Evolutionary conservation across 2,797 vertebrate species (phyloP).

Genomic region (Ctenopoma kingsleyae): DNA sequence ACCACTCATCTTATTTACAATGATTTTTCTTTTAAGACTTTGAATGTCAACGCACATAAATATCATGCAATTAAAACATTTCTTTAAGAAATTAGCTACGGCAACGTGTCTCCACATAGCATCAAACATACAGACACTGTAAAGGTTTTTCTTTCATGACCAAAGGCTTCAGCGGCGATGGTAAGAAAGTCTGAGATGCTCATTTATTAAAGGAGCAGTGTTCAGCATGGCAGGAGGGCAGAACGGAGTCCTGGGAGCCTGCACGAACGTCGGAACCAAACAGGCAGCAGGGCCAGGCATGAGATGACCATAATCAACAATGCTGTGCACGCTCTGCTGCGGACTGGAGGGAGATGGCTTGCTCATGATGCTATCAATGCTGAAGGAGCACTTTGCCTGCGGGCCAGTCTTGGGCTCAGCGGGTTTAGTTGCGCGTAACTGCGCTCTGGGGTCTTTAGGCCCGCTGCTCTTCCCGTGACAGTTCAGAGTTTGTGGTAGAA

Average conservation of each 20-base stretch:
- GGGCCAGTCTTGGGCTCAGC: slow-evolving; percentile 48
- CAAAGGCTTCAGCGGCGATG: slow-evolving; percentile 68
- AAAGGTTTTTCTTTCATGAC: not conserved
- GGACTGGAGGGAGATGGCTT: slow-evolving; percentile 58
- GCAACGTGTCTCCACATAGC: slow-evolving; percentile 18
- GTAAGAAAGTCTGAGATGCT: slow-evolving; percentile 69
- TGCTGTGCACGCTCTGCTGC: slow-evolving; percentile 30
- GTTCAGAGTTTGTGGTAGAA: slow-evolving; percentile 68
- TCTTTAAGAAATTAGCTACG: slow-evolving; percentile 73
- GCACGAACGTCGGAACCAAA: slow-evolving; percentile 76
- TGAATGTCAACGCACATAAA: slow-evolving; percentile 71
- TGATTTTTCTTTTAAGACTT: slow-evolving; percentile 22
- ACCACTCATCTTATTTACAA: slow-evolving; percentile 81
- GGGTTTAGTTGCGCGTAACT: slow-evolving; percentile 39
- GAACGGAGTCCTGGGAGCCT: slow-evolving; percentile 67
- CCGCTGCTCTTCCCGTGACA: slow-evolving; percentile 60
- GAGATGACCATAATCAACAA: slow-evolving; percentile 72
- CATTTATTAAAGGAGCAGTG: slow-evolving; percentile 59
- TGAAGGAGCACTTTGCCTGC: slow-evolving; percentile 86
- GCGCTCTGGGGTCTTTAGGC: slow-evolving; percentile 61
- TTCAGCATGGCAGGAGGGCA: slow-evolving; percentile 54
- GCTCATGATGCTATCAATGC: slow-evolving; percentile 90
- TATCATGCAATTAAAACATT: slow-evolving; percentile 77
- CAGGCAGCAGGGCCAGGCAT: slow-evolving; percentile 71
- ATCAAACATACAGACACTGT: slow-evolving; percentile 15